A percentile compares a stretch with the other conserved stretches of the same genome.
Conservation (phyloP, 2,888 invertebrate species). For the Mimas tiliae region DNA sequence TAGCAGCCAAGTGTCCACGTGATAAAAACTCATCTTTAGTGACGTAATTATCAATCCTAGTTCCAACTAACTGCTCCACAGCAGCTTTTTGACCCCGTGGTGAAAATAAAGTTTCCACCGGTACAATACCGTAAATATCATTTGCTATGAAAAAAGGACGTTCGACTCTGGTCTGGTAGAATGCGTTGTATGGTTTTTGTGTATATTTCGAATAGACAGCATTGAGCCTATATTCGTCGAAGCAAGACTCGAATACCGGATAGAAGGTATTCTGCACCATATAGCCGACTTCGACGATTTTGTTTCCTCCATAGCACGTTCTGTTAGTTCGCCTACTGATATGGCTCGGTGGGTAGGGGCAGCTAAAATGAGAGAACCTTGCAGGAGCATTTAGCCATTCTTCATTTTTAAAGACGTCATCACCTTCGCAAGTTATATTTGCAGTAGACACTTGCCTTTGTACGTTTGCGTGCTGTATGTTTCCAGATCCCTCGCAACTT, state of each 20-base stretch:
- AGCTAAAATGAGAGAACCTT: slow-evolving; percentile 58
- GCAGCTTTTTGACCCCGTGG: slow-evolving; percentile 61
- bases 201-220: slow-evolving; percentile 70
- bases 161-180: slow-evolving; percentile 66
- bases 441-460: slow-evolving; percentile 47
- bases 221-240: slow-evolving; percentile 56
- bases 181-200: slow-evolving; percentile 71
- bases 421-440: slow-evolving; percentile 59
- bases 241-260: slow-evolving; percentile 71
- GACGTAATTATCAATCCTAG: slow-evolving; percentile 66
- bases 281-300: slow-evolving; percentile 72
- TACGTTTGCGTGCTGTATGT: slow-evolving; percentile 57
- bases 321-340: slow-evolving; percentile 58
- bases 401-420: slow-evolving; percentile 61
- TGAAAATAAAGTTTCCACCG: slow-evolving; percentile 63
- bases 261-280: slow-evolving; percentile 57
- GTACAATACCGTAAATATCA: slow-evolving; percentile 53
- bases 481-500: slow-evolving; percentile 63
- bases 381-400: slow-evolving; percentile 61
- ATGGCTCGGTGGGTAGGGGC: slow-evolving; percentile 56
- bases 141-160: slow-evolving; percentile 68
- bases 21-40: slow-evolving; percentile 71
- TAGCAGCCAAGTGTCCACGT: slow-evolving; percentile 87
- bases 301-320: slow-evolving; percentile 59
- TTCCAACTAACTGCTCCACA: slow-evolving; percentile 59